Evolutionary conservation across 2,113 vertebrate genomes (phyloP).

Genomic region (Taurulus bubalis): DNA sequence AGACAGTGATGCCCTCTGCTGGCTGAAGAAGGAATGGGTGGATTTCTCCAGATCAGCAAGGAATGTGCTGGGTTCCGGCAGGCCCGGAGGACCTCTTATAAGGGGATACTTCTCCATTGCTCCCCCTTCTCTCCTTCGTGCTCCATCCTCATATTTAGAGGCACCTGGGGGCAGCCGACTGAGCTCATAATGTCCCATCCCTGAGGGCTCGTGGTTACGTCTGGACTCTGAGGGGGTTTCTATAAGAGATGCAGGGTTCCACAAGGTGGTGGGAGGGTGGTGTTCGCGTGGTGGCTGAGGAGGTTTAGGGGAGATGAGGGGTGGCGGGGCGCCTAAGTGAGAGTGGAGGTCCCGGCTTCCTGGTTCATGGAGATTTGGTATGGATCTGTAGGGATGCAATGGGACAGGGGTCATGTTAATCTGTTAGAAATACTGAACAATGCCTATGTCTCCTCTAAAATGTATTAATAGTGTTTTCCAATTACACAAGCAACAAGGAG

Average conservation of each 20-base stretch:
- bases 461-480: constrained; percentile 23
- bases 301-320: constrained; percentile 96
- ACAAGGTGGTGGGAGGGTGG: constrained; percentile 88
- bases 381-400: constrained; percentile 78
- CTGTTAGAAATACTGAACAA: constrained; percentile 26
- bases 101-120: constrained; percentile 88
- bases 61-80: constrained; percentile 88
- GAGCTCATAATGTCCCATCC: constrained; percentile 86
- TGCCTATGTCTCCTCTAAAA: neutral
- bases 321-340: constrained; percentile 93
- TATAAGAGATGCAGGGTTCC: constrained; percentile 94
- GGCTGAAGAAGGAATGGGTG: constrained; percentile 90
- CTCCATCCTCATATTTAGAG: constrained; percentile 87
- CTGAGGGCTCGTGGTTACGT: constrained; percentile 84
- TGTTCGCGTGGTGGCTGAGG: constrained; percentile 88
- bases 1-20: constrained; percentile 87
- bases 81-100: constrained; percentile 78
- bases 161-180: constrained; percentile 82
- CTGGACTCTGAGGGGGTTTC: constrained; percentile 88
- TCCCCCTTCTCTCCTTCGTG: constrained; percentile 87
- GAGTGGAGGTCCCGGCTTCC: constrained; percentile 86
- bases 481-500: neutral
- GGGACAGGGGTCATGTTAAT: constrained; percentile 20
- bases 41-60: constrained; percentile 95
- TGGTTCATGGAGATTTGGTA: constrained; percentile 88